A percentile compares a stretch with the other conserved stretches of the same genome.
These are phyloP conservation scores for Epizoanthus fatuus DNA, from an alignment of 92 coral and sea anemone species.

Conservation along the genomic window DNA sequence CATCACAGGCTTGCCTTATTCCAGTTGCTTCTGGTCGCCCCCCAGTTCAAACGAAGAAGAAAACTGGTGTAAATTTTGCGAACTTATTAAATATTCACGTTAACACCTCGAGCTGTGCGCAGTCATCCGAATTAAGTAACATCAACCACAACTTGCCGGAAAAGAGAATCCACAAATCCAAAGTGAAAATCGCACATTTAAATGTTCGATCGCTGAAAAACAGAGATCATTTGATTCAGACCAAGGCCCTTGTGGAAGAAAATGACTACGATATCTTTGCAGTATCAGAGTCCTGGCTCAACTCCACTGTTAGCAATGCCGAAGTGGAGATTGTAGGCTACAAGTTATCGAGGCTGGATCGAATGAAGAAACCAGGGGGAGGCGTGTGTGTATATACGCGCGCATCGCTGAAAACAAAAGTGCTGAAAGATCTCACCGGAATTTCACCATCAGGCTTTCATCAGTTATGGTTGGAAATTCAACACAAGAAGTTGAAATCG, in stretches of 20 bases:
- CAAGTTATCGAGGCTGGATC: slow-evolving; percentile 54
- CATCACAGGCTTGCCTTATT: too few species aligned
- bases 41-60: too few species aligned
- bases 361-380: slow-evolving; percentile 19
- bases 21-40: too few species aligned
- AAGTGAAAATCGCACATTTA: slow-evolving; percentile 7
- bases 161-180: too few species aligned
- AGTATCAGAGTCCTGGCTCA: slow-evolving; percentile 63
- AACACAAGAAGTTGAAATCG: slow-evolving; percentile 48
- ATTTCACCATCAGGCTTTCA: slow-evolving; percentile 41
- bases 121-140: too few species aligned
- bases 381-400: slow-evolving; percentile 44
- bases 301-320: slow-evolving; percentile 53
- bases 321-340: slow-evolving; percentile 65
- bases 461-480: background rate
- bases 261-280: slow-evolving; percentile 37
- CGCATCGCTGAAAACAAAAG: slow-evolving; percentile 24
- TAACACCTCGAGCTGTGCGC: too few species aligned
- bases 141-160: too few species aligned
- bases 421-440: slow-evolving; percentile 42
- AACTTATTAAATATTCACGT: too few species aligned
- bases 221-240: background rate
- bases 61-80: too few species aligned
- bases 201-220: slow-evolving; percentile 45
- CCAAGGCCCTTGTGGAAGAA: background rate